Base-by-base conservation (phyloP, 2,113 vertebrate genomes). In the Murina feae region DNA sequence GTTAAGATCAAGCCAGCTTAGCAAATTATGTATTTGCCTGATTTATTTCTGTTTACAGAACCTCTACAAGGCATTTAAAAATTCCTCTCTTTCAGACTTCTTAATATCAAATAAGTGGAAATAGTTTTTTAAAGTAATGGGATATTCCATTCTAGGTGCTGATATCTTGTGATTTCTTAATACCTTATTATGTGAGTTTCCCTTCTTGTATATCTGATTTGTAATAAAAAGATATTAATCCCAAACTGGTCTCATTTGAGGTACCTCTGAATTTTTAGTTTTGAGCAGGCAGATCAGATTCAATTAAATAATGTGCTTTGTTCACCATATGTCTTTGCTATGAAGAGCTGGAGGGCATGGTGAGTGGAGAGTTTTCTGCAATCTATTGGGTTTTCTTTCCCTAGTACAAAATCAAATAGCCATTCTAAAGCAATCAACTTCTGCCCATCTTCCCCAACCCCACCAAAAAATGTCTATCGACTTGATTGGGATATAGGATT, bases 241-340 rank as follows among this genome's bases (percentile, higher is more conserved):
- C 9, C 39, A 69, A 16, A 12, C 3, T 87, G 4, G 0, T 82
- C 93, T 96, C 92, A 51, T 87, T 13, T 16, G 23, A 95, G 1
- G 17, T 96, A 71, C 81, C 68, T 49, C 0, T 85, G 84, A 96
- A 96, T 78, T 69, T 51, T 58, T 94, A 86, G 25, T 55, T 86
- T 55, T 74, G 63, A 91, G 86, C 8, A 94, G 66, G 58, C 51
- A 86, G 80, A 92, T 72, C 28, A 82, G 87, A 93, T 97, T 97
- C 95, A 97, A 84, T 90, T 90, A 96, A 97, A 72, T 95, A 74
- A 86, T 83, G 96, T 68, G 2, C 6, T 92, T 7, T 93, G 69
- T 72, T 94, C 16, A 1, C 65, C 96, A 20, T n/a, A 4, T 90
- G 76, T 95, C 20, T 82, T 66, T 97, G 17, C 89, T 89, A 4